Conservation (phyloP, 2,113 vertebrate species). For the Rhinolophus sinicus region DNA sequence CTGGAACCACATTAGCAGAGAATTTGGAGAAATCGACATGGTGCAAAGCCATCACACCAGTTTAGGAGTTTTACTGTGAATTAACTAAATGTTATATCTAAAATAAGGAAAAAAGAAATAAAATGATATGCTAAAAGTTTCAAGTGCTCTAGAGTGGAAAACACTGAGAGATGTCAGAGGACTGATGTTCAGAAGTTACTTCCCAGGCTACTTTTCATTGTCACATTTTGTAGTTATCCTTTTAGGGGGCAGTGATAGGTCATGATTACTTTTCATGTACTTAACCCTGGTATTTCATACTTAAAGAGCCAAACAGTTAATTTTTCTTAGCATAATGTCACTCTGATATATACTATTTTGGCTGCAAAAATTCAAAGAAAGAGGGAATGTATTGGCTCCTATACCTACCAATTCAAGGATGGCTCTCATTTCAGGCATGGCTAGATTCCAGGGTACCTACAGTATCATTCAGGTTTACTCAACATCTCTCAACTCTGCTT, state of each 20-base stretch:
- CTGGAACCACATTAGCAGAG: not conserved
- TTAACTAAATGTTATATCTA: not conserved
- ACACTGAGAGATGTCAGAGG: not conserved
- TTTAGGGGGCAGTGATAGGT: not conserved
- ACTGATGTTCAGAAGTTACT: not conserved
- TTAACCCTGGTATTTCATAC: conserved; percentile 31
- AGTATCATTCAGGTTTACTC: not conserved
- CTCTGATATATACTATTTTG: not conserved
- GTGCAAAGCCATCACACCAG: not conserved
- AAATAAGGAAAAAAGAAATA: conserved; percentile 3
- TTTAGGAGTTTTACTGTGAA: not conserved
- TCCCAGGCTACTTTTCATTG: not conserved
- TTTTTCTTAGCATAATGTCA: conserved; percentile 1
- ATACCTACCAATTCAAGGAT: not conserved
- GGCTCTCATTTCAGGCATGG: not conserved
- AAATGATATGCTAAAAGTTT: conserved; percentile 7
- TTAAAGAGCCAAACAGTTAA: not conserved
- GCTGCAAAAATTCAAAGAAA: conserved; percentile 15
- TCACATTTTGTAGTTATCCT: not conserved
- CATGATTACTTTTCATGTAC: conserved; percentile 8
- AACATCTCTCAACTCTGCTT: not conserved
- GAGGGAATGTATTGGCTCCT: not conserved
- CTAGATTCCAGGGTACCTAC: not conserved
- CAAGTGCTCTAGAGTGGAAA: not conserved
- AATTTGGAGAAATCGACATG: not conserved